A percentile compares a stretch with the other conserved stretches of the same genome.
These are phyloP conservation scores for Trichoplusia ni DNA, from an alignment of 1,140 invertebrate species.

Conservation along the genomic window DNA sequence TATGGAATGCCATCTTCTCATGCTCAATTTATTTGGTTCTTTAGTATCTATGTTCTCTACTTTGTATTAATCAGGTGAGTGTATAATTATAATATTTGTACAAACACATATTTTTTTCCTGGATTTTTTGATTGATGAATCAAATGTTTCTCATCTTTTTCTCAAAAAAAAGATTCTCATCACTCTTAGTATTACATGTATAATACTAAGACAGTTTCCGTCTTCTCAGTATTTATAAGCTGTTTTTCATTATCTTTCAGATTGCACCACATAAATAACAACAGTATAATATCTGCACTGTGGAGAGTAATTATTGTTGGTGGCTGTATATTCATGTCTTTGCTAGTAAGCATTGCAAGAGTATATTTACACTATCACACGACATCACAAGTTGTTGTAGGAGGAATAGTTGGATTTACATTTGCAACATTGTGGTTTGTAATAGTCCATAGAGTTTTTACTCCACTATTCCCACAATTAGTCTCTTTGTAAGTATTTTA, in stretches of 20 bases:
- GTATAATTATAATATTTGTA: not conserved
- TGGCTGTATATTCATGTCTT: conserved; percentile 83
- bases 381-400: conserved; percentile 90
- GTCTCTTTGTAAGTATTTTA: conserved; percentile 89
- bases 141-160: too few species aligned
- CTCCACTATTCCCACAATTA: conserved; percentile 92
- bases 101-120: not conserved
- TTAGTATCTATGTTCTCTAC: conserved; percentile 91
- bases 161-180: too few species aligned
- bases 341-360: conserved; percentile 86
- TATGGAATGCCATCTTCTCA: conserved; percentile 98
- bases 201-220: too few species aligned
- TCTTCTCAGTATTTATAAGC: not conserved
- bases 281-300: conserved; percentile 87
- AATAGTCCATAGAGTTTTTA: conserved; percentile 89
- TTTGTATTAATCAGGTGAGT: conserved; percentile 93
- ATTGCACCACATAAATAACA: conserved; percentile 91
- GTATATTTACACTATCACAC: conserved; percentile 95
- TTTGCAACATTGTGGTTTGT: conserved; percentile 90
- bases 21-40: conserved; percentile 96
- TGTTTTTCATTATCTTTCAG: too few species aligned
- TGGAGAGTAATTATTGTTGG: conserved; percentile 87
- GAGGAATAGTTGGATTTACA: conserved; percentile 86
- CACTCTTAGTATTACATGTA: too few species aligned
- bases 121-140: too few species aligned